These are phyloP conservation scores for Enhydra lutris DNA, from an alignment of 2,113 vertebrate species.

Conservation along the genomic window DNA sequence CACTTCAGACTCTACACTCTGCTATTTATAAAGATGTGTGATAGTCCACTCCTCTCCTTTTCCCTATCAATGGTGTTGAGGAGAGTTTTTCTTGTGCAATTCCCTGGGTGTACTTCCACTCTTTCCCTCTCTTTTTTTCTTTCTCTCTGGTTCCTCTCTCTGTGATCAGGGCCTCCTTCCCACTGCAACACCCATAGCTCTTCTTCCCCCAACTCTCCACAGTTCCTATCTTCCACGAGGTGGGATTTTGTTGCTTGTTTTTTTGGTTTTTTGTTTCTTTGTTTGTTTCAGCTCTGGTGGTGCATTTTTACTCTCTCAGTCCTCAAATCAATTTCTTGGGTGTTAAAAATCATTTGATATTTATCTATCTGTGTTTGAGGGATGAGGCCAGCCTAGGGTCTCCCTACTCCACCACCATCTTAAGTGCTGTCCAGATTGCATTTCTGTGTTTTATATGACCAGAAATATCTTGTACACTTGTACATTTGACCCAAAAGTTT, in stretches of 20 bases:
- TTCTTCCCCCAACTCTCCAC: not conserved
- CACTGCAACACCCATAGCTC: not conserved
- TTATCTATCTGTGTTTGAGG: not conserved
- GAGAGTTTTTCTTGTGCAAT: not conserved
- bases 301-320: not conserved
- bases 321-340: not conserved
- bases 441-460: not conserved
- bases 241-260: not conserved
- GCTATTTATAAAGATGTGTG: not conserved
- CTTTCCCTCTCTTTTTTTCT: not conserved
- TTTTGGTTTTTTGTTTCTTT: not conserved
- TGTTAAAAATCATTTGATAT: not conserved
- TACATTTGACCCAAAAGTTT: not conserved
- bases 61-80: not conserved
- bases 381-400: not conserved
- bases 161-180: not conserved
- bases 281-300: not conserved
- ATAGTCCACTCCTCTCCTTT: not conserved
- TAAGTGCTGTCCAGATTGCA: not conserved
- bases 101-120: not conserved
- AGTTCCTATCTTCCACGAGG: not conserved
- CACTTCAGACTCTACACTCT: not conserved
- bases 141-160: not conserved
- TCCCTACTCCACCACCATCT: not conserved
- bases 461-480: too few species aligned